Evolutionary conservation across 2,888 invertebrate species (phyloP).

Genomic region (Andrena dorsata): DNA sequence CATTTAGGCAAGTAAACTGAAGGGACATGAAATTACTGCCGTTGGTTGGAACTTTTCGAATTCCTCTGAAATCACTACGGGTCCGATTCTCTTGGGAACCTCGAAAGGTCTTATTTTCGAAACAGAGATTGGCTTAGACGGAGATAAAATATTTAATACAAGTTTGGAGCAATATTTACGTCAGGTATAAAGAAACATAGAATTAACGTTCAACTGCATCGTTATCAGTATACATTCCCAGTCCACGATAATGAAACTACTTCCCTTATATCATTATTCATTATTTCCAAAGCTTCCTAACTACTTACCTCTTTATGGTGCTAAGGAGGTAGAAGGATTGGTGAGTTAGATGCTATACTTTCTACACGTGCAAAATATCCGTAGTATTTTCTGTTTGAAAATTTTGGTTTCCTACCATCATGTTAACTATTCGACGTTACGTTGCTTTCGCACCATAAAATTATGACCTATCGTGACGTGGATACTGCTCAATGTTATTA

Average conservation of each 20-base stretch:
- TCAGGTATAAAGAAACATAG: constrained; percentile 88
- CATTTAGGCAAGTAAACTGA: constrained; percentile 87
- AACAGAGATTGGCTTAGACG: constrained; percentile 93
- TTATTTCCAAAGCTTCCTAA: constrained; percentile 88
- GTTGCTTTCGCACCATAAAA: constrained; percentile 16
- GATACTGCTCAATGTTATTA: constrained; percentile 27
- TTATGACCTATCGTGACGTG: background rate
- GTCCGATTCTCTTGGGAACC: constrained; percentile 95
- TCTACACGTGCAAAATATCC: constrained; percentile 34
- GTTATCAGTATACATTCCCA: constrained; percentile 43
- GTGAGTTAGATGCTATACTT: constrained; percentile 85
- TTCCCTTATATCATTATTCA: constrained; percentile 70
- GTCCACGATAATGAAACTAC: constrained; percentile 34
- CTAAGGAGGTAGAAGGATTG: constrained; percentile 91
- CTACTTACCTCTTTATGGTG: constrained; percentile 91
- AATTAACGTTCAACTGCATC: constrained; percentile 22
- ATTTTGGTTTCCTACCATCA: background rate
- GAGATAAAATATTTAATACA: constrained; percentile 93
- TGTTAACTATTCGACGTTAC: constrained; percentile 16
- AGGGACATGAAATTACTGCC: constrained; percentile 94
- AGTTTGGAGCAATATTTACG: constrained; percentile 92
- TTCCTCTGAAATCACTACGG: constrained; percentile 90
- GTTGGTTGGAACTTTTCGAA: constrained; percentile 95
- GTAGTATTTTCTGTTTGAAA: constrained; percentile 18
- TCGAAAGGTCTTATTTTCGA: constrained; percentile 96